Evolutionary conservation across 2,797 vertebrate species (phyloP).

Genomic region (Melanotaenia boesemani): DNA sequence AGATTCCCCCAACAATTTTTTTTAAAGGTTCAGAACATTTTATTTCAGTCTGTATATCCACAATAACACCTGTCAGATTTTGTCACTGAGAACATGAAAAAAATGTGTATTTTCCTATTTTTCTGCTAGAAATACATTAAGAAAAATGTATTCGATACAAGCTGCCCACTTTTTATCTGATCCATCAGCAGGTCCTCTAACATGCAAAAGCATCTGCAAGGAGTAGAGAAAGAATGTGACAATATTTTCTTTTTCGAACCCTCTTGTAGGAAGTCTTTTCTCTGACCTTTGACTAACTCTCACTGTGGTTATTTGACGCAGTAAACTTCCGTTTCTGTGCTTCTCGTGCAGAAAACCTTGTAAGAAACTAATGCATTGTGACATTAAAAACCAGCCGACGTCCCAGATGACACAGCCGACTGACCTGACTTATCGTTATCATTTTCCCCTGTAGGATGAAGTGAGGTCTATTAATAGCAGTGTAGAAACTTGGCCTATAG

Average conservation of each 20-base stretch:
- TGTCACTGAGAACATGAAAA: not conserved
- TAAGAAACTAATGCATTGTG: conserved; percentile 28
- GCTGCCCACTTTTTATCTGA: not conserved
- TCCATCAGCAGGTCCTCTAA: not conserved
- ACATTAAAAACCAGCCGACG: conserved; percentile 28
- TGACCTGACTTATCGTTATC: conserved; percentile 59
- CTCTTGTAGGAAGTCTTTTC: not conserved
- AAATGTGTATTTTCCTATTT: conserved; percentile 11
- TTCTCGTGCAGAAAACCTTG: not conserved
- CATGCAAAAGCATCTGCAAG: not conserved
- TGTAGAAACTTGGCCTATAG: conserved; percentile 47
- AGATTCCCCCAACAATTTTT: conserved; percentile 9
- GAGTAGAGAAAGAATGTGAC: not conserved
- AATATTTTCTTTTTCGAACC: not conserved
- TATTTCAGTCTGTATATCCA: conserved; percentile 10
- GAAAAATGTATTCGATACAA: not conserved
- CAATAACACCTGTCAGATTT: not conserved
- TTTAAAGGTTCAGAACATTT: conserved; percentile 6
- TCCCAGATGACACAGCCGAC: conserved; percentile 52
- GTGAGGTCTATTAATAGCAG: conserved; percentile 56
- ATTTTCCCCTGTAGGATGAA: conserved; percentile 57
- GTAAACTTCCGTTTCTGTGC: not conserved
- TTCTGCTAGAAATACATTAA: not conserved
- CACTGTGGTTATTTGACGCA: not conserved
- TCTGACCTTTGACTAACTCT: conserved; percentile 25